Evolutionary conservation across 1,140 invertebrate genomes (phyloP).

Genomic region (Ectropis grisescens): DNA sequence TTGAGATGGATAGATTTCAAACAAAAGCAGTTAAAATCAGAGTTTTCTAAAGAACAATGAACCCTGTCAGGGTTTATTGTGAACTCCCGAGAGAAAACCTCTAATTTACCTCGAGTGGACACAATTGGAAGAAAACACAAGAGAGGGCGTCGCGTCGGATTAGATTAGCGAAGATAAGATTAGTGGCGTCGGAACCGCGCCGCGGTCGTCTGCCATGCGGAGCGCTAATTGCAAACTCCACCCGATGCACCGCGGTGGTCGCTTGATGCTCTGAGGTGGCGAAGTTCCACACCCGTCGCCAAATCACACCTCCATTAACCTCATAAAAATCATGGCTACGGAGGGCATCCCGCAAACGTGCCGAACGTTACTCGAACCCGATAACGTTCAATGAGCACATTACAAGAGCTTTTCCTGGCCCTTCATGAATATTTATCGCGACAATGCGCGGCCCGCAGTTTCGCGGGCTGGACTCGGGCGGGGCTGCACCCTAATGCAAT

Average conservation of each 20-base stretch:
- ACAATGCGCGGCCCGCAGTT: conserved; percentile 22
- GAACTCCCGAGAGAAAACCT: conserved; percentile 48
- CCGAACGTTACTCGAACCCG: too few relatives aligned
- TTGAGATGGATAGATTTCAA: too few relatives aligned
- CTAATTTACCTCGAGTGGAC: conserved; percentile 65
- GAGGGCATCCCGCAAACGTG: too few relatives aligned
- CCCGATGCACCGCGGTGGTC: conserved; percentile 4
- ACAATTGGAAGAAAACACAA: conserved; percentile 66
- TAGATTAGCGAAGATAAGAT: conserved; percentile 64
- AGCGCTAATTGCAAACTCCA: conserved; percentile 40
- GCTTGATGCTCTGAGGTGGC: too few relatives aligned
- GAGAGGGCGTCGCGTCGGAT: conserved; percentile 56
- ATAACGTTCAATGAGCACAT: conserved; percentile 2
- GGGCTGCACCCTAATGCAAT: conserved; percentile 69
- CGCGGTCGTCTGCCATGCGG: conserved; percentile 27
- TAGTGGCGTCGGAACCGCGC: conserved; percentile 37
- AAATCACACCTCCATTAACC: neutral
- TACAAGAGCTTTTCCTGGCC: conserved; percentile 19
- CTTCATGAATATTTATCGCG: conserved; percentile 43
- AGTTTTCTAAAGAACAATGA: conserved; percentile 20
- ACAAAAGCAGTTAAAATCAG: too few relatives aligned
- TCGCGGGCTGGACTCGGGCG: conserved; percentile 47
- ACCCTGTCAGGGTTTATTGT: conserved; percentile 30
- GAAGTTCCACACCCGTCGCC: neutral
- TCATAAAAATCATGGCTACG: neutral